Conservation (phyloP, 1,140 invertebrate genomes). For the Chrysomallon squamiferum region DNA sequence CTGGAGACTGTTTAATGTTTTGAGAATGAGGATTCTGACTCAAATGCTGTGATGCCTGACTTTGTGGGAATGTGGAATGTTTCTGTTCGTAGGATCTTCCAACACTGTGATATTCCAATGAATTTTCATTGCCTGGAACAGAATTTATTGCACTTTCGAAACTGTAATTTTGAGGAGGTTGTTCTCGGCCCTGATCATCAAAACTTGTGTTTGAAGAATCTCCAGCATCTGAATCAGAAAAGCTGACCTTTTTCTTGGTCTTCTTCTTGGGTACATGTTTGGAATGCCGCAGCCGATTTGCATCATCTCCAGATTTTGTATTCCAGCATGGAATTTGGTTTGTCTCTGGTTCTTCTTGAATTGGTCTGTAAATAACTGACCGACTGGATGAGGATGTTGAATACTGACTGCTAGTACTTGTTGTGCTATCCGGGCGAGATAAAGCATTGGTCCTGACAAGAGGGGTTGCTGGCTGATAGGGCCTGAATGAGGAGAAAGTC, state of each 20-base stretch:
- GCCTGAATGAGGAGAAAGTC: constrained; percentile 13
- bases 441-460: constrained; percentile 33
- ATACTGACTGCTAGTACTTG: constrained; percentile 50
- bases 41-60: background rate
- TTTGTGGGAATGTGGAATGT: background rate
- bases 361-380: constrained; percentile 46
- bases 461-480: constrained; percentile 13
- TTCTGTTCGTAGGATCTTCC: background rate
- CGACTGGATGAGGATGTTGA: constrained; percentile 51
- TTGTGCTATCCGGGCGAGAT: constrained; percentile 47
- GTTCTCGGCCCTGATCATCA: background rate
- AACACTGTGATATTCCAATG: background rate
- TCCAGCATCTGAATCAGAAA: constrained; percentile 42
- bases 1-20: background rate
- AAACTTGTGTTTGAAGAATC: constrained; percentile 13
- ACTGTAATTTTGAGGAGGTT: background rate
- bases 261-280: constrained; percentile 14
- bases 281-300: constrained; percentile 12
- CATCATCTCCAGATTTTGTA: constrained; percentile 19
- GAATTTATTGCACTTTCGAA: too few relatives aligned
- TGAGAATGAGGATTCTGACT: background rate
- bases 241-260: constrained; percentile 39
- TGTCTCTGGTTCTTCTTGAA: constrained; percentile 12
- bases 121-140: background rate
- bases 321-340: constrained; percentile 14